phyloP scores from a whole-genome alignment of 2,888 invertebrate genomes.

The Ischnus inquisitorius region DNA sequence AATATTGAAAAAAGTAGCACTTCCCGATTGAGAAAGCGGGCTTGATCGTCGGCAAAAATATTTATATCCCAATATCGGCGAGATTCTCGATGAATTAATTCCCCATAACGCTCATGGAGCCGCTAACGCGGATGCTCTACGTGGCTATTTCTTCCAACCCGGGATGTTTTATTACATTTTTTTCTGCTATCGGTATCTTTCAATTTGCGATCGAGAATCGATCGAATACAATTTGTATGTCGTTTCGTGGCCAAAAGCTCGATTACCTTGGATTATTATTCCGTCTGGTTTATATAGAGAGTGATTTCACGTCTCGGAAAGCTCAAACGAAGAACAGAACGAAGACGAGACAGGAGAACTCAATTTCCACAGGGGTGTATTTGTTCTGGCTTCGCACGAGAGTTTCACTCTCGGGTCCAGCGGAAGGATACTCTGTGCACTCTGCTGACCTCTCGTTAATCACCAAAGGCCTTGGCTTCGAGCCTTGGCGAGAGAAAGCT shows the following conservation, averaged over 20 bases:
- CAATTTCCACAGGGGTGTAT: slow-evolving; percentile 66
- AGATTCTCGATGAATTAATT: too few species aligned
- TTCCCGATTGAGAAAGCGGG: too few species aligned
- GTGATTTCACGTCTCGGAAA: slow-evolving; percentile 48
- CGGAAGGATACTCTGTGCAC: slow-evolving; percentile 46
- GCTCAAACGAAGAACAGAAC: slow-evolving; percentile 52
- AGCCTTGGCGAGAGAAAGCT: slow-evolving; percentile 59
- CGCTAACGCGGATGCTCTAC: too few species aligned
- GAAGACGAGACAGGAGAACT: slow-evolving; percentile 47
- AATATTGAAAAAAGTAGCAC: too few species aligned
- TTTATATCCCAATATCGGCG: too few species aligned
- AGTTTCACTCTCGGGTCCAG: slow-evolving; percentile 46
- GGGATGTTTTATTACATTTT: background rate
- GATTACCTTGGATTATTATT: slow-evolving; percentile 60
- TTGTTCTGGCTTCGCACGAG: slow-evolving; percentile 60
- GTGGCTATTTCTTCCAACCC: too few species aligned
- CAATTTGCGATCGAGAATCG: slow-evolving; percentile 35
- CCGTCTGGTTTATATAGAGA: slow-evolving; percentile 44
- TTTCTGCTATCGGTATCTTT: slow-evolving; percentile 47
- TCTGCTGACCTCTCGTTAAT: slow-evolving; percentile 84
- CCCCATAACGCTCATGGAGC: too few species aligned
- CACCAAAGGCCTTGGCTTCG: slow-evolving; percentile 83
- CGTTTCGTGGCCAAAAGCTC: slow-evolving; percentile 33
- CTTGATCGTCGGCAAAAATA: too few species aligned
- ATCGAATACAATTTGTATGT: slow-evolving; percentile 49